Percentiles rank a stretch among this genome's conserved stretches.
Evolutionary conservation across 2,888 invertebrate species (phyloP).

Genomic region (Oasisia sp.): DNA sequence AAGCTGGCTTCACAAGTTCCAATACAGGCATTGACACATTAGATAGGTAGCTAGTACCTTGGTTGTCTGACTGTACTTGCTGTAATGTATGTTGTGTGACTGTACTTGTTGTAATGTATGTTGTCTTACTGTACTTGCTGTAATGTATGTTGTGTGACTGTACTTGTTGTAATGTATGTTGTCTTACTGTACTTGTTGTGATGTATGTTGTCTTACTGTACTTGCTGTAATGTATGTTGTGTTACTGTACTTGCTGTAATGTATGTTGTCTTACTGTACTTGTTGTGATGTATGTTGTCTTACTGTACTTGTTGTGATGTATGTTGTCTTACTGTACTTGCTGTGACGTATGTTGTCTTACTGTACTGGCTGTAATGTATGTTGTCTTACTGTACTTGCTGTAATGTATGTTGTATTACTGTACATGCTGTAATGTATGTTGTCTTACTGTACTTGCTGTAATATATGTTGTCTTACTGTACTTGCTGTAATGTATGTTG

Average conservation of each 20-base stretch:
- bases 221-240: background rate
- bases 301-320: background rate
- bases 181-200: background rate
- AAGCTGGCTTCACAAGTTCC: background rate
- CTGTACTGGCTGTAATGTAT: background rate
- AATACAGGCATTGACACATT: background rate
- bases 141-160: background rate
- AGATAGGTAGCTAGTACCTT: background rate
- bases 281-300: background rate
- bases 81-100: background rate
- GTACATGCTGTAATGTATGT: background rate
- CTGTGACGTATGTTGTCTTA: background rate
- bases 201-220: background rate
- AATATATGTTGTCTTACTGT: background rate
- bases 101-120: background rate
- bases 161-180: background rate
- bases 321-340: background rate
- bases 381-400: background rate
- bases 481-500: background rate
- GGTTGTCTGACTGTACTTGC: too few species aligned
- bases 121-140: background rate
- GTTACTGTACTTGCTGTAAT: background rate
- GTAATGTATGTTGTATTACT: background rate
- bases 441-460: background rate
- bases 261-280: background rate